Evolutionary conservation across 2,888 invertebrate species (phyloP).

Genomic region (Tuberolachnus salignus): DNA sequence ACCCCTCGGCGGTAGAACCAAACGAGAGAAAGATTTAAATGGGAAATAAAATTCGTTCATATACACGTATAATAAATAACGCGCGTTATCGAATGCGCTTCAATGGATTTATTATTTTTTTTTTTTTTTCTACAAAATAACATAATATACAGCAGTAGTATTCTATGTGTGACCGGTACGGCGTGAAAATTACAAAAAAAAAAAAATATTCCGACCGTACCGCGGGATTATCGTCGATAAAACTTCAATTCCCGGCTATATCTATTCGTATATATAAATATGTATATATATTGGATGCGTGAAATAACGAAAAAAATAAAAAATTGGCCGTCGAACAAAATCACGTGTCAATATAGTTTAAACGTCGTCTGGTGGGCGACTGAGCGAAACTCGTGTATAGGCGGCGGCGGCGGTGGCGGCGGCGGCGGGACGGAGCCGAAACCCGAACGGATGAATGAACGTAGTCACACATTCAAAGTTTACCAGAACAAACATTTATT

Average conservation of each 20-base stretch:
- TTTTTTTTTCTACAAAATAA: too few species aligned
- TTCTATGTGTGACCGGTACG: too few species aligned
- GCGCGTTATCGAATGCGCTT: not conserved
- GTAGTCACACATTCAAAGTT: slow-evolving; percentile 53
- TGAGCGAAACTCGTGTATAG: slow-evolving; percentile 5
- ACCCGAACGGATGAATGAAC: slow-evolving; percentile 46
- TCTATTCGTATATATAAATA: too few species aligned
- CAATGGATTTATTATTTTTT: too few species aligned
- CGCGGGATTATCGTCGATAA: too few species aligned
- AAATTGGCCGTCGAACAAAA: slow-evolving; percentile 33
- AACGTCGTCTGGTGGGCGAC: slow-evolving; percentile 2
- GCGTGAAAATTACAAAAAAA: too few species aligned
- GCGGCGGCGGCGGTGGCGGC: not conserved
- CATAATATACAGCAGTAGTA: too few species aligned
- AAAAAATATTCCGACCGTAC: too few species aligned
- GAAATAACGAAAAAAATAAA: not conserved
- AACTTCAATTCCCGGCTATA: too few species aligned
- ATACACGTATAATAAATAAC: slow-evolving; percentile 18
- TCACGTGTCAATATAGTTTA: slow-evolving; percentile 29
- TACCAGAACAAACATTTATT: slow-evolving; percentile 56
- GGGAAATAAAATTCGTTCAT: not conserved
- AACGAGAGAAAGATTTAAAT: not conserved
- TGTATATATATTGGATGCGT: too few species aligned
- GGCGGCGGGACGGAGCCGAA: slow-evolving; percentile 18
- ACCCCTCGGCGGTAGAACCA: not conserved